Evolutionary conservation across 2,113 vertebrate genomes (phyloP).

Genomic region (Silurus meridionalis): DNA sequence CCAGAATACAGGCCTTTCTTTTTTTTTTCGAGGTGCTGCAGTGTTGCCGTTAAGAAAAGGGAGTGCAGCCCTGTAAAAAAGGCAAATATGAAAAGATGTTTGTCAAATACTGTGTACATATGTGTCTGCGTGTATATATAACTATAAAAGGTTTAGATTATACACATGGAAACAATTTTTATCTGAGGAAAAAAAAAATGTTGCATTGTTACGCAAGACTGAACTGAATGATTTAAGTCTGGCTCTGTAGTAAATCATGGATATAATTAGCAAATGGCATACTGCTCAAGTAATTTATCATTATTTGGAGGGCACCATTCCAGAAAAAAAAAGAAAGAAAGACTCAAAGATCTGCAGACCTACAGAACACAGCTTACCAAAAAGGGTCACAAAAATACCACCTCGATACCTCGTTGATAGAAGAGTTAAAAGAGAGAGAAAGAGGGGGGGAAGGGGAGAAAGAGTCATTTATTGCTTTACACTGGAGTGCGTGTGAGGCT

Average conservation of each 20-base stretch:
- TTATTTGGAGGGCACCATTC: constrained; percentile 99
- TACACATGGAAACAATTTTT: constrained; percentile 99
- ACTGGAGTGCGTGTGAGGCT: constrained; percentile 72
- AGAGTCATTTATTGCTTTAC: constrained; percentile 72
- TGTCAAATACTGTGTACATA: constrained; percentile 77
- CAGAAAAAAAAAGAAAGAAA: constrained; percentile 97
- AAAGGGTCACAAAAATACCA: constrained; percentile 92
- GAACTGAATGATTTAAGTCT: constrained; percentile 99
- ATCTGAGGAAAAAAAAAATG: constrained; percentile 87
- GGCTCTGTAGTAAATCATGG: constrained; percentile 99
- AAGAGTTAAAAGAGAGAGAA: constrained; percentile 60
- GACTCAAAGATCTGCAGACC: constrained; percentile 97
- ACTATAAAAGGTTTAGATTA: constrained; percentile 96
- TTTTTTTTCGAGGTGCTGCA: constrained; percentile 18
- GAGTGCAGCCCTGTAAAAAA: constrained; percentile 54
- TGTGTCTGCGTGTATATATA: constrained; percentile 71
- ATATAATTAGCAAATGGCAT: constrained; percentile 99
- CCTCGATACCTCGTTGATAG: constrained; percentile 94
- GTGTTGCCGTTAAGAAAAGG: constrained; percentile 61
- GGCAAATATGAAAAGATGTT: constrained; percentile 78
- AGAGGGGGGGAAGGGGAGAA: constrained; percentile 62
- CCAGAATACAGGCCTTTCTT: constrained; percentile 69
- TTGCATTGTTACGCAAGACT: constrained; percentile 99
- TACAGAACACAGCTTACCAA: constrained; percentile 95
- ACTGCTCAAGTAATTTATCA: constrained; percentile 99